Evolutionary conservation across 2,113 vertebrate genomes (phyloP), one percentile per base, ranked within the genome.

Genomic region (Carassius gibelio): DNA sequence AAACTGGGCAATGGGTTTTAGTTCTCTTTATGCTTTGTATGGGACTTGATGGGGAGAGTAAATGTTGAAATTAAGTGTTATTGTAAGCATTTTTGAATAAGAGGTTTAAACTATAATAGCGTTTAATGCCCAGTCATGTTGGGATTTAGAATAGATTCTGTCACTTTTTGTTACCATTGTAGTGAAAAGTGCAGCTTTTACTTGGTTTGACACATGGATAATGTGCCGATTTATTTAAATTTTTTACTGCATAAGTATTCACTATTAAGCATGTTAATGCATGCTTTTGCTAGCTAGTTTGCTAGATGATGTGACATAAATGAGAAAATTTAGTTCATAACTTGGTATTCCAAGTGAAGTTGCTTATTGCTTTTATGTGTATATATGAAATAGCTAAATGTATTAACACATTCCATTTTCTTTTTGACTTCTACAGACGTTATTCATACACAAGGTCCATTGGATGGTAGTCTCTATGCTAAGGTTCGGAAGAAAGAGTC

Each of bases 401-500:
- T 9, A 59, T 9, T 4, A 10, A 59, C 42, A 45, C 21, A 11
- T 59, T 59, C 11, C 30, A 48, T 11, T 45, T 52, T 34, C 13
- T 48, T 76, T 59, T 68, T 69, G 42, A 85, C 64, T 83, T 42
- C 83, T 36, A 38, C 84, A 98, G 97, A 98, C 86, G 96, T 97
- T 86, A 96, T 96, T 87, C 98, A 99, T 90, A 99, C 97, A 0
- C 94, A 48, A 99, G 98, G 98, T 45, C 98, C 98, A 0, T 92
- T 99, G 90, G 98, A 99, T 0, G 98, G 98, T 88, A 99, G 98
- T 91, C 96, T 99, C 84, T 99, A 99, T 7, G 98, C 98, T 92
- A 98, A 98, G 92, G 98, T 99, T 88, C 97, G 98, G 89, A 99
- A 99, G 95, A 99, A 99, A 94, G 97, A 98, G 76, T 98, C 96